These are phyloP conservation scores for Penelope pileata DNA, from an alignment of 2,113 vertebrate genomes.

Conservation along the genomic window DNA sequence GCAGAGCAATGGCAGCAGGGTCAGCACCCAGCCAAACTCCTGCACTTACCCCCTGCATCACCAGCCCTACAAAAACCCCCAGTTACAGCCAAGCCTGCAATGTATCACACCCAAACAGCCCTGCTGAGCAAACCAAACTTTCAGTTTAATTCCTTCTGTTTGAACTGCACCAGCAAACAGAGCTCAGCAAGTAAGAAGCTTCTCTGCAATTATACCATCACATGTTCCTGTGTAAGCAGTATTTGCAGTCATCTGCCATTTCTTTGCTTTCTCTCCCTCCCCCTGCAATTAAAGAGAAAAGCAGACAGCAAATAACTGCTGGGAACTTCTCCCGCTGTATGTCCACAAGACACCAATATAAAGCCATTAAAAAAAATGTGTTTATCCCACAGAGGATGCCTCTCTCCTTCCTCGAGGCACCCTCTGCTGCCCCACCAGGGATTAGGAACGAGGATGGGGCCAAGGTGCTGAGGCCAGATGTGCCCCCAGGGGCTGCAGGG, in stretches of 20 bases:
- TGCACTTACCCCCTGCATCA: neutral
- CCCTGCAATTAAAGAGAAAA: neutral
- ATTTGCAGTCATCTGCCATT: neutral
- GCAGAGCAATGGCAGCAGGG: rapidly evolving
- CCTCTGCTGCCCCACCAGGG: neutral
- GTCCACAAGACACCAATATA: neutral
- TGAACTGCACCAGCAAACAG: neutral
- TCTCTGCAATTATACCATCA: neutral
- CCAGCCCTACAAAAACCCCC: neutral
- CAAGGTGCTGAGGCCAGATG: neutral
- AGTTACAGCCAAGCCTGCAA: neutral
- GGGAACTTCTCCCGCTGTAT: neutral
- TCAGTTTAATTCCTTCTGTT: neutral
- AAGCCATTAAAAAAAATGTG: conserved; percentile 6
- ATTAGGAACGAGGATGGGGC: neutral
- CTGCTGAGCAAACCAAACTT: neutral
- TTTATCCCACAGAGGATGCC: neutral
- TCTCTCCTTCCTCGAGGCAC: neutral
- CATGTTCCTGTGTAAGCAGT: neutral
- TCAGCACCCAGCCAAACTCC: neutral
- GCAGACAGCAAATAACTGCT: neutral
- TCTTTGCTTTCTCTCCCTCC: neutral
- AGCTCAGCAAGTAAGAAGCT: neutral
- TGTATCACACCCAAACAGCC: neutral
- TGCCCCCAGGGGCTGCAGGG: rapidly evolving